Percentiles rank a stretch among this genome's conserved stretches.
phyloP scores from a whole-genome alignment of 92 coral and sea anemone genomes.

The Paragorgia papillata region DNA sequence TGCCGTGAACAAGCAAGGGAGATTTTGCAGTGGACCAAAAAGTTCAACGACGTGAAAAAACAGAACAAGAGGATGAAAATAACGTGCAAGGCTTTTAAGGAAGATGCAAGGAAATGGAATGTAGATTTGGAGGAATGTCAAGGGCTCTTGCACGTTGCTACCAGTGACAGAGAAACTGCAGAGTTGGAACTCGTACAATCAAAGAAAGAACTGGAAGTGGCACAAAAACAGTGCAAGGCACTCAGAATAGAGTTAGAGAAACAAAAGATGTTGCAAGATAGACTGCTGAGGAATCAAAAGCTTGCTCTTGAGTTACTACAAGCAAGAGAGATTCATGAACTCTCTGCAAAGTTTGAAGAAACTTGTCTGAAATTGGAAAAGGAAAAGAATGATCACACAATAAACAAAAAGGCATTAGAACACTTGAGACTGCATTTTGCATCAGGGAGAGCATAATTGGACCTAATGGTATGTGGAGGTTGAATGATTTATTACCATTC shows the following conservation, averaged over 20 bases:
- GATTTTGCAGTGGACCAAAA: conserved; percentile 58
- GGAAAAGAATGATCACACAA: conserved; percentile 68
- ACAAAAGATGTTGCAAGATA: conserved; percentile 40
- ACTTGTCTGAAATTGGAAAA: conserved; percentile 56
- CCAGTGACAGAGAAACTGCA: conserved; percentile 46
- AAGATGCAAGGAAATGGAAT: conserved; percentile 65
- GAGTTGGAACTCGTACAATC: conserved; percentile 62
- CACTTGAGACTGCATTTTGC: conserved; percentile 87
- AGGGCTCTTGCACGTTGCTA: conserved; percentile 43
- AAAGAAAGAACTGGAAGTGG: conserved; percentile 38
- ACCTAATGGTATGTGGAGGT: too few species aligned
- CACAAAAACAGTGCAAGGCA: conserved; percentile 48
- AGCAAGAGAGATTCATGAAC: conserved; percentile 52
- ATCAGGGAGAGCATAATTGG: not conserved
- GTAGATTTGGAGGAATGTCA: conserved; percentile 56
- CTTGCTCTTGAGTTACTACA: conserved; percentile 23
- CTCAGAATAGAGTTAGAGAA: conserved; percentile 59
- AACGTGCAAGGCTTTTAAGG: conserved; percentile 84
- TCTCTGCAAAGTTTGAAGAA: conserved; percentile 56
- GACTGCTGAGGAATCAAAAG: conserved; percentile 59
- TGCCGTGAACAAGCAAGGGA: conserved; percentile 46
- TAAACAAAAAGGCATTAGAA: conserved; percentile 80
- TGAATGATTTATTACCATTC: not conserved
- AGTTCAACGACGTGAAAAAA: conserved; percentile 50
- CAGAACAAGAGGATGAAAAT: conserved; percentile 65